phyloP scores from a whole-genome alignment of 2,888 invertebrate genomes.

The Philopedon plagiatum region DNA sequence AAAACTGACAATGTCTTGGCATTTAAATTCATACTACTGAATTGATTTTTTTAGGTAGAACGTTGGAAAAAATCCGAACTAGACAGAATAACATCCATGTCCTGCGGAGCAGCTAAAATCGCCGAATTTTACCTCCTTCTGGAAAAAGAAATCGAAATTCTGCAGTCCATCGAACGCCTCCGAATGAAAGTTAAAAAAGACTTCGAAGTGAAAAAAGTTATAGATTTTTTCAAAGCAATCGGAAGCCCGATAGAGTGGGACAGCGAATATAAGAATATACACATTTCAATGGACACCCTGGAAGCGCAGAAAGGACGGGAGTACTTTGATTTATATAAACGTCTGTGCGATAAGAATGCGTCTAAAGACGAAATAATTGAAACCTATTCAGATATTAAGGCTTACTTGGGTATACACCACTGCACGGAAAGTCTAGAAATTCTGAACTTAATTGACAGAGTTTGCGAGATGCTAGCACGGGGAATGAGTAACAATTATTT shows the following conservation, averaged over 20 bases:
- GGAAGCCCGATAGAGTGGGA: slow-evolving; percentile 73
- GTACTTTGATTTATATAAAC: slow-evolving; percentile 80
- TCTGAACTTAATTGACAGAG: slow-evolving; percentile 78
- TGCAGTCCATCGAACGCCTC: slow-evolving; percentile 79
- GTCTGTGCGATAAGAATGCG: slow-evolving; percentile 74
- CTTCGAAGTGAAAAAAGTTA: slow-evolving; percentile 73
- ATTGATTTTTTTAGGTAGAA: slow-evolving; percentile 65
- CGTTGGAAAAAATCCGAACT: slow-evolving; percentile 78
- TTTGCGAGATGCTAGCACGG: slow-evolving; percentile 78
- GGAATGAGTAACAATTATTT: slow-evolving; percentile 71
- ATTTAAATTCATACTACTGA: too few relatives aligned
- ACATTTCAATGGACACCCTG: slow-evolving; percentile 85
- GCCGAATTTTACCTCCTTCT: slow-evolving; percentile 80
- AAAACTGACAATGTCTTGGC: too few relatives aligned
- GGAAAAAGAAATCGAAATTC: slow-evolving; percentile 81
- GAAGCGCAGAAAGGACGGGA: slow-evolving; percentile 85
- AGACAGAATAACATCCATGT: slow-evolving; percentile 74
- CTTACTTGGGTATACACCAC: slow-evolving; percentile 75
- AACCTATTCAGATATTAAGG: slow-evolving; percentile 79
- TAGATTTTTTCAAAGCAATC: slow-evolving; percentile 77
- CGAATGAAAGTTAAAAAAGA: slow-evolving; percentile 75
- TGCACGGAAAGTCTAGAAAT: slow-evolving; percentile 74
- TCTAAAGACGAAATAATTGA: slow-evolving; percentile 79
- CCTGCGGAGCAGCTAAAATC: slow-evolving; percentile 79
- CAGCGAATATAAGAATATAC: slow-evolving; percentile 71